Conservation (phyloP, 2,888 invertebrate species). For the Eristalis arbustorum region DNA sequence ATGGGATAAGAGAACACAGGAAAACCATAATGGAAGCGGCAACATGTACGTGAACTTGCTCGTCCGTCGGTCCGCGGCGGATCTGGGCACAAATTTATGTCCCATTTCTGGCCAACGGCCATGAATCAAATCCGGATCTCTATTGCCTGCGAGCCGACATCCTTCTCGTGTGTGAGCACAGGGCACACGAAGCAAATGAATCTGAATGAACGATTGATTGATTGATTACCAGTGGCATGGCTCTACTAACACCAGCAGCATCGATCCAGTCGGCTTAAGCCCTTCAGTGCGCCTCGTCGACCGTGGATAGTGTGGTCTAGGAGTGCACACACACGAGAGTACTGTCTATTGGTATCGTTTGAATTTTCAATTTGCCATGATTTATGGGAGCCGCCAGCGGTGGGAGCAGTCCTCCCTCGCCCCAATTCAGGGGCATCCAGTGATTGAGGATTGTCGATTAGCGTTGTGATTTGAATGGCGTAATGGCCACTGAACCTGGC, state of each 20-base stretch:
- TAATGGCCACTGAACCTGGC: slow-evolving; percentile 21
- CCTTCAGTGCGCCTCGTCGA: neutral
- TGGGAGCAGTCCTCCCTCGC: neutral
- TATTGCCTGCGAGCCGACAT: neutral
- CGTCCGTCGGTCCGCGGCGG: neutral
- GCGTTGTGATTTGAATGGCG: slow-evolving; percentile 30
- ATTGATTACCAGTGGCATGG: slow-evolving; percentile 32
- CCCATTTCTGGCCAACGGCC: slow-evolving; percentile 33
- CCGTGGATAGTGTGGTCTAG: slow-evolving; percentile 3
- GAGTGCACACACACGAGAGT: neutral
- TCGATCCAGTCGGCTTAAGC: neutral
- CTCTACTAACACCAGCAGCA: neutral
- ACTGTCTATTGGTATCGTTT: slow-evolving; percentile 8
- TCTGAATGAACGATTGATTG: slow-evolving; percentile 36
- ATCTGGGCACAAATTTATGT: slow-evolving; percentile 52
- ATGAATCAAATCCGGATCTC: slow-evolving; percentile 46
- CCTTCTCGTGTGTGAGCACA: neutral
- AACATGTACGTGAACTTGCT: slow-evolving; percentile 28
- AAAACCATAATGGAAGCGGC: slow-evolving; percentile 33
- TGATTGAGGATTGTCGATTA: slow-evolving; percentile 50
- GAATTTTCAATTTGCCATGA: slow-evolving; percentile 57
- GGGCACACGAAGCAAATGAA: slow-evolving; percentile 16
- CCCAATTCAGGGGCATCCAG: neutral
- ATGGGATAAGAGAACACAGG: slow-evolving; percentile 23
- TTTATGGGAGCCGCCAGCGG: slow-evolving; percentile 14